These are phyloP conservation scores for Eublepharis macularius DNA, from an alignment of 2,113 vertebrate species.

Conservation along the genomic window DNA sequence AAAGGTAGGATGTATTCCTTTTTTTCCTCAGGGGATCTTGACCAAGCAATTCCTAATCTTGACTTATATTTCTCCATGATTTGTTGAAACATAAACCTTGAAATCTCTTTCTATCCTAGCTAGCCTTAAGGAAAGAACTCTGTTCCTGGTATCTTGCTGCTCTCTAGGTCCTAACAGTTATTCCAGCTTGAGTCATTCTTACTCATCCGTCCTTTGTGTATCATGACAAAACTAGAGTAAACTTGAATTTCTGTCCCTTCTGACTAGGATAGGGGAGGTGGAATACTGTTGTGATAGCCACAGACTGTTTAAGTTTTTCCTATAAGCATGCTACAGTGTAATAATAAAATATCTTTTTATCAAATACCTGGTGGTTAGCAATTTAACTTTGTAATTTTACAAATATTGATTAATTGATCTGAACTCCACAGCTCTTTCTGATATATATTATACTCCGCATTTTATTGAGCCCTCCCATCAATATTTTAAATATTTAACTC, in stretches of 20 bases:
- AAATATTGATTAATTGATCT: constrained; percentile 36
- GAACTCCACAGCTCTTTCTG: constrained; percentile 13
- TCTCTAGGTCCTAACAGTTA: not conserved
- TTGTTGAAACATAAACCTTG: not conserved
- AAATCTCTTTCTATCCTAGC: not conserved
- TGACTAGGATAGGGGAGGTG: not conserved
- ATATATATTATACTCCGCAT: constrained; percentile 14
- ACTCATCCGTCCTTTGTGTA: not conserved
- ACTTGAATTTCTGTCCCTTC: not conserved
- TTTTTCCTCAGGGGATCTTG: not conserved
- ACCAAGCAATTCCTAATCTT: not conserved
- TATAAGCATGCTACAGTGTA: not conserved
- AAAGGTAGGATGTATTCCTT: not conserved
- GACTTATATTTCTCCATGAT: not conserved
- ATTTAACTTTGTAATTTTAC: constrained; percentile 46
- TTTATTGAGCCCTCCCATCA: not conserved
- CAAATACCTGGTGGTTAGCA: constrained; percentile 8
- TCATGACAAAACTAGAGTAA: not conserved
- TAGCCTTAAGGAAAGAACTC: not conserved
- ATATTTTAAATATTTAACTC: constrained; percentile 3
- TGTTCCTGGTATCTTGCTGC: not conserved
- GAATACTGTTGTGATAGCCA: not conserved
- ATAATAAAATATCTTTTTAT: constrained; percentile 23
- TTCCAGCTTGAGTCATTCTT: not conserved
- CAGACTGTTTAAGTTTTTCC: accelerated